Conservation (phyloP, 2,888 invertebrate genomes). For the Drosophila anceps region DNA sequence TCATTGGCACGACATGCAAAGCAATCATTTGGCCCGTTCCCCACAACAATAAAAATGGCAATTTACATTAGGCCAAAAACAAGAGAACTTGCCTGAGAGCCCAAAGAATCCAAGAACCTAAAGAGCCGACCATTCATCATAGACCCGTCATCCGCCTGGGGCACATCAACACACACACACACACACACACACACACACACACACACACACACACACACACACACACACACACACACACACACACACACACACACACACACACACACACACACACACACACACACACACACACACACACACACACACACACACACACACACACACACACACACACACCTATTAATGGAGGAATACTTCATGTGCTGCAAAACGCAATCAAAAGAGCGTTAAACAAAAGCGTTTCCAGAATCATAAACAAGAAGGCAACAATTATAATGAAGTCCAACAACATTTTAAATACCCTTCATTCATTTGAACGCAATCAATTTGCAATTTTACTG, state of each 20-base stretch:
- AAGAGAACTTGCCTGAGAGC: conserved; percentile 25
- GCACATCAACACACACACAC: conserved; percentile 20
- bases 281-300: conserved; percentile 19
- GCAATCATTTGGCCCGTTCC: conserved; percentile 64
- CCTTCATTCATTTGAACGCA: background rate
- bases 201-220: conserved; percentile 14
- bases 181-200: conserved; percentile 13
- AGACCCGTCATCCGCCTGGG: conserved; percentile 29
- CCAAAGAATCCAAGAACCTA: conserved; percentile 17
- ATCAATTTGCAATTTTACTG: background rate
- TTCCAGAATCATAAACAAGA: conserved; percentile 43
- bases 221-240: conserved; percentile 15
- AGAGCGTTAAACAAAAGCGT: conserved; percentile 51
- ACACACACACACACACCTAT: conserved; percentile 12
- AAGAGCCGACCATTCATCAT: conserved; percentile 48
- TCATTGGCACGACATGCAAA: conserved; percentile 76
- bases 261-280: conserved; percentile 19
- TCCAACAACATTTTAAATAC: conserved; percentile 17
- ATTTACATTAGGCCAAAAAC: conserved; percentile 63
- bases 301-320: conserved; percentile 21
- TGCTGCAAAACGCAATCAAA: conserved; percentile 44
- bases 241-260: conserved; percentile 17
- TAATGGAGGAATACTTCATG: conserved; percentile 23
- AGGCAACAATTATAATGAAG: conserved; percentile 29
- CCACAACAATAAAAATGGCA: conserved; percentile 52